A percentile compares a stretch with the other conserved stretches of the same genome.
phyloP scores from a whole-genome alignment of 92 coral and sea anemone species.

The Metridium senile region DNA sequence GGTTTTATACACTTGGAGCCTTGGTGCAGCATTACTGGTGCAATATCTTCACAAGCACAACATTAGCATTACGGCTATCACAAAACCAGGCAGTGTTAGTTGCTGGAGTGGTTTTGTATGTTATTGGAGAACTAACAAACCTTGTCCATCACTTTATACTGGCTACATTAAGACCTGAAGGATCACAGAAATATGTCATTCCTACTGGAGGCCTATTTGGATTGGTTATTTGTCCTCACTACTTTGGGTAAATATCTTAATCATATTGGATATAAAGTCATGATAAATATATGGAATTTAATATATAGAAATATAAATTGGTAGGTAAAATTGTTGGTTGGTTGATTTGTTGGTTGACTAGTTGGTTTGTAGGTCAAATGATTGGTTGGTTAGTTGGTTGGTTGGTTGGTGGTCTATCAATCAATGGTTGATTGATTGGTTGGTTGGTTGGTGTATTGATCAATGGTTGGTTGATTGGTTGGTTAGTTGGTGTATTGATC shows the following conservation, averaged over 20 bases:
- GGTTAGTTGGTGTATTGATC: too few species aligned
- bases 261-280: not conserved
- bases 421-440: too few species aligned
- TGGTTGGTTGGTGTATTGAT: too few species aligned
- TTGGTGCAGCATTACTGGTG: constrained; percentile 89
- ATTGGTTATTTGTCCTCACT: constrained; percentile 76
- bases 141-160: constrained; percentile 62
- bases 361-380: too few species aligned
- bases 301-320: too few species aligned
- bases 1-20: constrained; percentile 67
- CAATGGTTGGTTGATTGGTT: too few species aligned
- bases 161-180: constrained; percentile 66
- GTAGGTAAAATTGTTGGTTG: too few species aligned
- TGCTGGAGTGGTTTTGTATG: constrained; percentile 46
- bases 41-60: constrained; percentile 53
- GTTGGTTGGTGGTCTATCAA: too few species aligned
- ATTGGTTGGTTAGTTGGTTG: too few species aligned
- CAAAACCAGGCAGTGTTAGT: constrained; percentile 44
- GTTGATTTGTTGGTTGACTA: too few species aligned
- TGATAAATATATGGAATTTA: not conserved
- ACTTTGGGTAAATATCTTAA: constrained; percentile 62
- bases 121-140: constrained; percentile 63
- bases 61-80: constrained; percentile 50
- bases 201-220: constrained; percentile 76
- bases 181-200: constrained; percentile 50